These are phyloP conservation scores for Eulithis testata DNA, from an alignment of 2,888 invertebrate genomes.

Conservation along the genomic window DNA sequence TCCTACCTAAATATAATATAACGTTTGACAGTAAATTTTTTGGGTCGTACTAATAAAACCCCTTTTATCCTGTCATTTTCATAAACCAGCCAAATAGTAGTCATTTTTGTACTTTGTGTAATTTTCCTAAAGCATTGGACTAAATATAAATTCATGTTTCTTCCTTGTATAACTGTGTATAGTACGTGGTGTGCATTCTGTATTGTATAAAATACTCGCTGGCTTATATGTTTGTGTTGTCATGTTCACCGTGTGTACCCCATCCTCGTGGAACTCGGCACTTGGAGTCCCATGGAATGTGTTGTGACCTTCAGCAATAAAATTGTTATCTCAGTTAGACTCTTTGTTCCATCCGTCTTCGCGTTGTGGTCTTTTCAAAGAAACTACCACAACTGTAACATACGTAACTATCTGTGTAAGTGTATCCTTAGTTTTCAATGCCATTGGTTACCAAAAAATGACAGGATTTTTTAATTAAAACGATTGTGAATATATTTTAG, in stretches of 20 bases:
- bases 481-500: slow-evolving; percentile 80
- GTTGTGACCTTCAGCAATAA: slow-evolving; percentile 76
- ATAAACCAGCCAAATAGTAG: slow-evolving; percentile 49
- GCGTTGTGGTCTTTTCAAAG: slow-evolving; percentile 68
- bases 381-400: slow-evolving; percentile 63
- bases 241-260: slow-evolving; percentile 48
- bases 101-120: slow-evolving; percentile 40
- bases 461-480: slow-evolving; percentile 81
- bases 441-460: slow-evolving; percentile 84
- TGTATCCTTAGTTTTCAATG: slow-evolving; percentile 78
- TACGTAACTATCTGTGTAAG: slow-evolving; percentile 77
- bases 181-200: slow-evolving; percentile 55
- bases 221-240: slow-evolving; percentile 43
- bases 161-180: slow-evolving; percentile 59
- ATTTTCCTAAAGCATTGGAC: slow-evolving; percentile 39
- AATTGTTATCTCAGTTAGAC: slow-evolving; percentile 59
- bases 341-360: slow-evolving; percentile 69
- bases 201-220: slow-evolving; percentile 54
- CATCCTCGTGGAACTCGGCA: slow-evolving; percentile 36
- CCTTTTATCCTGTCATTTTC: slow-evolving; percentile 73
- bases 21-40: slow-evolving; percentile 27
- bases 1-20: slow-evolving; percentile 16
- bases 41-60: slow-evolving; percentile 59
- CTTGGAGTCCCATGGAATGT: slow-evolving; percentile 34
- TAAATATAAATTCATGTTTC: slow-evolving; percentile 37